Evolutionary conservation across 53 echinoderm and acorn worm genomes (phyloP).

Genomic region (Zoroaster sp.): DNA sequence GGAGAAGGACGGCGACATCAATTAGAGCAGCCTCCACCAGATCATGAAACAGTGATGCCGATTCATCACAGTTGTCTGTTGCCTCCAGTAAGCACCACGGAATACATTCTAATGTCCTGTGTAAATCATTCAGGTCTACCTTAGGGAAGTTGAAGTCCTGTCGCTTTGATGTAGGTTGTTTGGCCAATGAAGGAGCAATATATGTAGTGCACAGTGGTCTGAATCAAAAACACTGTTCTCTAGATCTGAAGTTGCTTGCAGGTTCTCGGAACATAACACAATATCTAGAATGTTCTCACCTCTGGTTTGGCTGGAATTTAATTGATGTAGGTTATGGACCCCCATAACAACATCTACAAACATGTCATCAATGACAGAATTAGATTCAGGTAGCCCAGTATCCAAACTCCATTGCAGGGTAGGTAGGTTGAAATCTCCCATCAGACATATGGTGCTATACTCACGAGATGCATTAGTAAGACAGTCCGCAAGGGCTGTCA

Average conservation of each 20-base stretch:
- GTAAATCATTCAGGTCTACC: constrained; percentile 8
- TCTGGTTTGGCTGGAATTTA: constrained; percentile 1
- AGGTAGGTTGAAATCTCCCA: constrained; percentile 39
- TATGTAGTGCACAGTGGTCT: neutral
- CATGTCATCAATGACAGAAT: constrained; percentile 9
- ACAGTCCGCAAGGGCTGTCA: constrained; percentile 4
- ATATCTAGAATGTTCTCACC: constrained; percentile 32
- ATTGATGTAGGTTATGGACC: constrained; percentile 5
- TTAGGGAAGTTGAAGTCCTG: neutral
- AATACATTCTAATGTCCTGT: neutral
- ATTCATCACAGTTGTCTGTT: neutral
- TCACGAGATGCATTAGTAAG: constrained; percentile 7
- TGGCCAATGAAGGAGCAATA: neutral
- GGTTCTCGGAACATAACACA: neutral
- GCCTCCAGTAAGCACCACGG: constrained; percentile 23
- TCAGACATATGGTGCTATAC: constrained; percentile 1
- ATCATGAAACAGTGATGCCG: constrained; percentile 25
- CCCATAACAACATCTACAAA: constrained; percentile 39
- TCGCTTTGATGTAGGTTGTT: neutral
- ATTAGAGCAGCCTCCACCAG: constrained; percentile 20
- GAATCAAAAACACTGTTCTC: neutral
- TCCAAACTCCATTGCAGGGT: constrained; percentile 16
- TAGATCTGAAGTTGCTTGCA: neutral
- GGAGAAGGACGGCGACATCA: constrained; percentile 4
- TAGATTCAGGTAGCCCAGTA: neutral